Evolutionary conservation across 2,113 vertebrate species (phyloP).

Genomic region (Cryptomyrus ogoouensis): DNA sequence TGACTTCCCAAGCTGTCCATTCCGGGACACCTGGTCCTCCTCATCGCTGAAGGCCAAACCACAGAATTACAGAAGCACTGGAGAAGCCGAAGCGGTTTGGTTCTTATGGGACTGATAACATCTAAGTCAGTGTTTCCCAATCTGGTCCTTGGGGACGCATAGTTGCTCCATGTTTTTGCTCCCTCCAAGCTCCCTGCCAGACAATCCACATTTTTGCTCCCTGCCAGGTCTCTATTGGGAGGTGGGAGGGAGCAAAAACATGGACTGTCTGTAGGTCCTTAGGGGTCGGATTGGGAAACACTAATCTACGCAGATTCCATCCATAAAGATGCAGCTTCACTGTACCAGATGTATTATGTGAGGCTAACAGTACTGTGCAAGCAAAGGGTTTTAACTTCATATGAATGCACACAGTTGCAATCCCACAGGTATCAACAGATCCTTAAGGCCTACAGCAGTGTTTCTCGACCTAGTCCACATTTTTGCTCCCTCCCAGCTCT

Average conservation of each 20-base stretch:
- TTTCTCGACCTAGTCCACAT: not conserved
- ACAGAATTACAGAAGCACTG: not conserved
- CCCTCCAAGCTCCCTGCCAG: not conserved
- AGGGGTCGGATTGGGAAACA: not conserved
- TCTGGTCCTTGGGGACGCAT: not conserved
- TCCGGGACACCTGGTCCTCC: conserved; percentile 67
- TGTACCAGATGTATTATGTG: not conserved
- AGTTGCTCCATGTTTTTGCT: not conserved
- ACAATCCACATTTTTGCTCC: not conserved
- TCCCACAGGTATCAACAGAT: not conserved
- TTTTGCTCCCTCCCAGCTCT: not conserved
- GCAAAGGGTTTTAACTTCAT: not conserved
- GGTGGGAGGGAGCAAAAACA: not conserved
- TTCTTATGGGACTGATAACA: not conserved
- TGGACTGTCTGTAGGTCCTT: not conserved
- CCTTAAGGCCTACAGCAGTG: not conserved
- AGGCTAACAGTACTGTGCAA: not conserved
- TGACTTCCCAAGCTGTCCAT: conserved; percentile 65
- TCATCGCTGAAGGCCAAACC: conserved; percentile 73
- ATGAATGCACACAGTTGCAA: not conserved
- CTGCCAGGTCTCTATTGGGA: not conserved
- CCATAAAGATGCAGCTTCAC: not conserved
- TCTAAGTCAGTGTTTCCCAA: not conserved
- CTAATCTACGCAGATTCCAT: not conserved
- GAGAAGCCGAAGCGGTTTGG: not conserved